phyloP scores from a whole-genome alignment of 2,888 invertebrate species.

The Iselma pallidipennis region DNA sequence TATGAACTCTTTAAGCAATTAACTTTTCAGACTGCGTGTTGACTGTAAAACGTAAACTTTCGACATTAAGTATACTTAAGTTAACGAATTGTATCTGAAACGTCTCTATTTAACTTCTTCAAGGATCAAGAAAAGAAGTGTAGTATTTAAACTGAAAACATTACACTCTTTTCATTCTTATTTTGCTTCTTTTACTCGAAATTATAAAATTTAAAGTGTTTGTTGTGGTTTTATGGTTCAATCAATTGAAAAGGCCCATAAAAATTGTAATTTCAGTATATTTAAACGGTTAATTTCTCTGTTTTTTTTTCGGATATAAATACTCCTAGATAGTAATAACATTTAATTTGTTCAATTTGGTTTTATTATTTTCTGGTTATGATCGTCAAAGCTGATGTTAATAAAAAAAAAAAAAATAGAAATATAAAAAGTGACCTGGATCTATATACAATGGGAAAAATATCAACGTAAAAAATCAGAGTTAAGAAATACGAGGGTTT shows the following conservation, averaged over 20 bases:
- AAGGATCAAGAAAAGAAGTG: constrained; percentile 5
- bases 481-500: not conserved
- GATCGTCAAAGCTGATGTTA: not conserved
- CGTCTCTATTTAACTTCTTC: constrained; percentile 16
- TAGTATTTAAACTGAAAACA: not conserved
- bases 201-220: not conserved
- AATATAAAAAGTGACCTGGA: not conserved
- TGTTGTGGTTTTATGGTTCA: constrained; percentile 2
- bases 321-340: not conserved
- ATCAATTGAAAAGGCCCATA: not conserved
- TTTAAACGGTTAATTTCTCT: not conserved
- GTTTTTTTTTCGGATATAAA: too few species aligned
- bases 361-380: not conserved
- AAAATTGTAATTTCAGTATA: not conserved
- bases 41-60: constrained; percentile 27
- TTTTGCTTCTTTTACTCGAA: not conserved
- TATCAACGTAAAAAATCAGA: not conserved
- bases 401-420: not conserved
- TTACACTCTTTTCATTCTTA: not conserved
- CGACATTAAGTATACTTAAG: constrained; percentile 33
- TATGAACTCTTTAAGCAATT: constrained; percentile 30
- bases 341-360: not conserved
- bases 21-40: constrained; percentile 34
- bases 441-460: not conserved
- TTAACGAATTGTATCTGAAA: constrained; percentile 30